Evolutionary conservation across 2,888 invertebrate genomes (phyloP).

Genomic region (Lepetodrilus schrolli): DNA sequence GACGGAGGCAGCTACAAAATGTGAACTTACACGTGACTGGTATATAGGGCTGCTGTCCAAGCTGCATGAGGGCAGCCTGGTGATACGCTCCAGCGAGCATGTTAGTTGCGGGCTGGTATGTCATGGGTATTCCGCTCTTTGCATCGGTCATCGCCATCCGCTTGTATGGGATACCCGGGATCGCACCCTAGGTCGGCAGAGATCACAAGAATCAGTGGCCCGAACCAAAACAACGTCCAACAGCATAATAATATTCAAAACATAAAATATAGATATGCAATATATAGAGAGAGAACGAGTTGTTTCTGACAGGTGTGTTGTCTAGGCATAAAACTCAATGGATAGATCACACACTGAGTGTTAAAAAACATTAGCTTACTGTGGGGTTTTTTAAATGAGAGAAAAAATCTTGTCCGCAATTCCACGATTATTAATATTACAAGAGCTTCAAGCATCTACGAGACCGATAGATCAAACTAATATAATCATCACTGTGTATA

Average conservation of each 20-base stretch:
- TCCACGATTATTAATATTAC: conserved; percentile 15
- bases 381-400: neutral
- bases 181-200: conserved; percentile 28
- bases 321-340: too few relatives aligned
- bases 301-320: too few relatives aligned
- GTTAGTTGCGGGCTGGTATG: conserved; percentile 78
- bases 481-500: neutral
- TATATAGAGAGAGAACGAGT: neutral
- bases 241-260: conserved; percentile 8
- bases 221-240: conserved; percentile 1
- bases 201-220: conserved; percentile 16
- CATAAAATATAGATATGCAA: conserved; percentile 6
- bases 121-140: conserved; percentile 94
- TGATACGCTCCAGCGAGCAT: conserved; percentile 91
- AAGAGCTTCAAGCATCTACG: conserved; percentile 21
- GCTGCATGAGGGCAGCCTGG: conserved; percentile 85
- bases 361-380: neutral
- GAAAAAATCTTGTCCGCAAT: neutral
- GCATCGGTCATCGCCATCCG: conserved; percentile 86
- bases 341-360: conserved; percentile 15
- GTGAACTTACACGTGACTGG: conserved; percentile 65
- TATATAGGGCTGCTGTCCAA: conserved; percentile 55
- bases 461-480: neutral
- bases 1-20: conserved; percentile 1
- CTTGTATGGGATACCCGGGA: conserved; percentile 83